Evolutionary conservation across 2,888 invertebrate genomes (phyloP), one percentile per base, ranked within the genome.

Genomic region (Timema podura): DNA sequence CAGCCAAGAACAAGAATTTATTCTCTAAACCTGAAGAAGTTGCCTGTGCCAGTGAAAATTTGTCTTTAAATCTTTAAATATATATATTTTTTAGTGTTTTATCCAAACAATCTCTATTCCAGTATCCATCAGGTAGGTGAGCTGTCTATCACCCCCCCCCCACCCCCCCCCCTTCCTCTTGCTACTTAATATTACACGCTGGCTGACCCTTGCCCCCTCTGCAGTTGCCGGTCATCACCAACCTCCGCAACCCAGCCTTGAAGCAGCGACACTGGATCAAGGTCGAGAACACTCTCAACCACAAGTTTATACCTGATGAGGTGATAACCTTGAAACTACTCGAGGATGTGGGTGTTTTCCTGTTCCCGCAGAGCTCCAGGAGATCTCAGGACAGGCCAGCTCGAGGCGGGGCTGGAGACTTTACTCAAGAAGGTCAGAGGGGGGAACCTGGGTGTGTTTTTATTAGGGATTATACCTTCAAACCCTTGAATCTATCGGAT

Each of bases 341-440:
- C 65, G 90, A 91, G 72, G 87, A 89, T 0, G 82, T 91, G 6
- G 86, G 89, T n/a, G 91, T 90, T 94, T 94, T 81, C 86, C 87
- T 66, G 87, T 88, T 76, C 87, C 88, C 0, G 87, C 90, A 10
- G 88, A 90, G 73, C 80, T 96, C 15, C 90, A 91, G 87, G 93
- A 95, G 78, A 88, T 96, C 9, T 91, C 95, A 0, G 91, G 90
- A 0, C 92, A 93, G 79, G 96, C 96, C 0, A 93, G 92, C 76
- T 93, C 95, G 96, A 96, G 79, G 90, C 91, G 5, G 90, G 91
- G 7, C 84, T 96, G 11, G 95, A 96, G 81, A 82, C 83, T 8
- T 85, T 95, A 77, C 82, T 96, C 7, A 91, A 90, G 77, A 93
- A 90, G 84, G 90, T 89, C 76, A n/a, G n/a, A n/a, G n/a, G n/a